Conservation (phyloP, 2,797 vertebrate species). For the Botia kubotai region DNA sequence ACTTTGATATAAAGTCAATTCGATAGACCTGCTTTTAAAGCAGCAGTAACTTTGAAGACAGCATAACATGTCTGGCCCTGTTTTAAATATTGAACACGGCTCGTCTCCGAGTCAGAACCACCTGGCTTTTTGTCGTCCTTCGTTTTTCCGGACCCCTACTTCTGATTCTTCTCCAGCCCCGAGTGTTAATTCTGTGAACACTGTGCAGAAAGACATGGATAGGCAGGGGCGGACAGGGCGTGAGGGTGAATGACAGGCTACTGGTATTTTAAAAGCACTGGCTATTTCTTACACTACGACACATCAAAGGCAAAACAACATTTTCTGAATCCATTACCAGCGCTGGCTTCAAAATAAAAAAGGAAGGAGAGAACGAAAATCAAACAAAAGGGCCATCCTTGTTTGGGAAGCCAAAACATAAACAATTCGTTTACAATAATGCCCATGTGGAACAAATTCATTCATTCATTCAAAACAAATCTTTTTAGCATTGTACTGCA, state of each 20-base stretch:
- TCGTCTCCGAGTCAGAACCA: constrained; percentile 35
- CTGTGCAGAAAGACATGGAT: constrained; percentile 14
- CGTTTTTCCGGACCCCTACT: neutral
- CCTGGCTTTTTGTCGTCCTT: constrained; percentile 7
- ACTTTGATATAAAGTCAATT: constrained; percentile 45
- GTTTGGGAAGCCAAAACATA: neutral
- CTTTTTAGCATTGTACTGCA: constrained; percentile 1
- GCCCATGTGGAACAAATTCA: constrained; percentile 2
- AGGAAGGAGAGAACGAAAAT: neutral
- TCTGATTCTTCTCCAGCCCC: constrained; percentile 29
- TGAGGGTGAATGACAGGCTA: constrained; percentile 19
- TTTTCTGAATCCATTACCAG: constrained; percentile 20
- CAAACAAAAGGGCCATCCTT: neutral
- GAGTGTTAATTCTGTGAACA: constrained; percentile 53
- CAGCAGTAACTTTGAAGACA: constrained; percentile 56
- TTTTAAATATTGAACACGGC: constrained; percentile 51
- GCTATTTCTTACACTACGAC: constrained; percentile 11
- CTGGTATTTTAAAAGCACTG: constrained; percentile 34
- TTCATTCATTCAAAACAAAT: constrained; percentile 27
- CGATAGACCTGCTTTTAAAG: constrained; percentile 43
- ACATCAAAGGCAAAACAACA: constrained; percentile 19
- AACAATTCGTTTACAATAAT: constrained; percentile 26
- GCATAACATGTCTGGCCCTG: constrained; percentile 52
- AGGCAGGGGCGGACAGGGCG: neutral
- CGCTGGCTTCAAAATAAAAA: neutral